Evolutionary conservation across 2,113 vertebrate genomes (phyloP).

Genomic region (Noctilio leporinus): DNA sequence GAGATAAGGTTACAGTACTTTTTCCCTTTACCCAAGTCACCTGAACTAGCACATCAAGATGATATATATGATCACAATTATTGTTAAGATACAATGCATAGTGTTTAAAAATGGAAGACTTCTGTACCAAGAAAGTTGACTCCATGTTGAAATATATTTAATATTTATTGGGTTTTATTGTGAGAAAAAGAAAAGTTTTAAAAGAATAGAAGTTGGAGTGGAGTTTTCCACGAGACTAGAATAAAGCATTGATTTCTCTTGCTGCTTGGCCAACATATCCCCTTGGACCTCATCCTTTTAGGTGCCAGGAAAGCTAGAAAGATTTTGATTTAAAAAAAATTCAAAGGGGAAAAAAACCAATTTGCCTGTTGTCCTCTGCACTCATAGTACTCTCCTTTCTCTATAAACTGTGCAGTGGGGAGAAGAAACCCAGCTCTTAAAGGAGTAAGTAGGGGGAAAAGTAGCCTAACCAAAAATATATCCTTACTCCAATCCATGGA

Average conservation of each 20-base stretch:
- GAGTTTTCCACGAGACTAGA: neutral
- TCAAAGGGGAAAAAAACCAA: neutral
- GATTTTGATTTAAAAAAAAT: neutral
- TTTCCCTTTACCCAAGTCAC: constrained; percentile 45
- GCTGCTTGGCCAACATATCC: neutral
- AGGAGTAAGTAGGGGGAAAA: neutral
- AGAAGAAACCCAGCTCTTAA: neutral
- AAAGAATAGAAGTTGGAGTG: neutral
- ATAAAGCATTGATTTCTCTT: neutral
- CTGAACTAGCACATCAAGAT: constrained; percentile 56
- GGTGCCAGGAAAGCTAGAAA: neutral
- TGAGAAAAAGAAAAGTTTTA: neutral
- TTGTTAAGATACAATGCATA: neutral
- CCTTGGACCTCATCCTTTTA: neutral
- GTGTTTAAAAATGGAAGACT: neutral
- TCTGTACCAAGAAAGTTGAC: neutral
- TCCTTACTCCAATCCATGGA: neutral
- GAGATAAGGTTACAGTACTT: constrained; percentile 55
- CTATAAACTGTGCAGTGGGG: neutral
- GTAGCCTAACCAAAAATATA: neutral
- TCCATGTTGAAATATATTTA: constrained; percentile 24
- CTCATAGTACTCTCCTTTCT: neutral
- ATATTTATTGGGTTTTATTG: neutral
- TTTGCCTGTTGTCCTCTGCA: neutral
- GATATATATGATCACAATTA: neutral